Conservation (phyloP, 1,140 invertebrate species). For the Hyles vespertilio region DNA sequence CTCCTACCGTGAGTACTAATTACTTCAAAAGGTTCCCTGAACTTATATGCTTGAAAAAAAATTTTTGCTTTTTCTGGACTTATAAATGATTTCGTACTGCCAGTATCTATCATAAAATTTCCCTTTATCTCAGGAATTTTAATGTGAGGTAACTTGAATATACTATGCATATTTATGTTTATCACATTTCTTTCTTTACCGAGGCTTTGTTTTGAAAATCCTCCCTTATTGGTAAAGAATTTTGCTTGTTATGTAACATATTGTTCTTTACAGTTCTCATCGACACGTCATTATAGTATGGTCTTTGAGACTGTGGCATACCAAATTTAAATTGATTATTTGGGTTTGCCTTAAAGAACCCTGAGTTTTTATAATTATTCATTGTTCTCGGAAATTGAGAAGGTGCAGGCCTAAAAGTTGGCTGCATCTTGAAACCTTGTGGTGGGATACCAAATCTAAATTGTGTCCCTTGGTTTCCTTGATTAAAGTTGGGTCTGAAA, state of each 20-base stretch:
- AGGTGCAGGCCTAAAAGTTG: neutral
- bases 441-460: neutral
- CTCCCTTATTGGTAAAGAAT: neutral
- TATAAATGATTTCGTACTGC: slow-evolving; percentile 30
- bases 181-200: slow-evolving; percentile 7
- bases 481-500: neutral
- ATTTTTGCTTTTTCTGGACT: slow-evolving; percentile 21
- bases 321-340: slow-evolving; percentile 7
- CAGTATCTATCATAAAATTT: slow-evolving; percentile 33
- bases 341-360: neutral
- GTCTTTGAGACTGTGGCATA: neutral
- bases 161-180: neutral
- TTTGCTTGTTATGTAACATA: neutral
- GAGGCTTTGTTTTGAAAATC: neutral
- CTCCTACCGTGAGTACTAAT: slow-evolving; percentile 28
- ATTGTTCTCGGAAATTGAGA: neutral
- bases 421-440: neutral
- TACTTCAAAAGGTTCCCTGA: slow-evolving; percentile 27
- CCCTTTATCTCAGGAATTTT: slow-evolving; percentile 13
- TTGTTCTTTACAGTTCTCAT: neutral
- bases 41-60: slow-evolving; percentile 18
- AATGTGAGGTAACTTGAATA: slow-evolving; percentile 22
- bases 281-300: neutral
- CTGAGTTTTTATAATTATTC: neutral
- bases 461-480: too few species aligned